phyloP scores from a whole-genome alignment of 2,113 vertebrate genomes.

The Aspidoscelis tigris region DNA sequence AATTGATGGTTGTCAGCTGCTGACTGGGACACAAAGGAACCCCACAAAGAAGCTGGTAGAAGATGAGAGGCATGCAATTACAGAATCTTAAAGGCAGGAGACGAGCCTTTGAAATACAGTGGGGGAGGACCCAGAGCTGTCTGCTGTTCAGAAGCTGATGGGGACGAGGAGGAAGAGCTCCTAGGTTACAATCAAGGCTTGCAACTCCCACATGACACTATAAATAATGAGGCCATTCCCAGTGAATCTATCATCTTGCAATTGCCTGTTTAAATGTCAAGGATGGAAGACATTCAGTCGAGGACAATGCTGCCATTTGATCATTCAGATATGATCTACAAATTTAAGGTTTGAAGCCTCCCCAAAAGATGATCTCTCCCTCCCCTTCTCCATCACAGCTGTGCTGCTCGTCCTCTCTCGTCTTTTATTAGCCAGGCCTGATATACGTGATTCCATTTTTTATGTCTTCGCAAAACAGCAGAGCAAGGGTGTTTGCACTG shows the following conservation, averaged over 20 bases:
- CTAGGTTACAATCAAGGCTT: slow-evolving; percentile 49
- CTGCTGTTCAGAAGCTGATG: slow-evolving; percentile 45
- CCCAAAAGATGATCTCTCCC: slow-evolving; percentile 47
- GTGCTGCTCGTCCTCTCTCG: no score
- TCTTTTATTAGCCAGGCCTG: slow-evolving; percentile 4
- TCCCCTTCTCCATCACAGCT: neutral
- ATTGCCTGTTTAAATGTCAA: slow-evolving; percentile 56
- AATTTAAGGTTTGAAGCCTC: slow-evolving; percentile 66
- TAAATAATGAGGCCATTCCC: slow-evolving; percentile 56
- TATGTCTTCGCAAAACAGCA: slow-evolving; percentile 37
- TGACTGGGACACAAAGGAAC: slow-evolving; percentile 52
- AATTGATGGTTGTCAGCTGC: slow-evolving; percentile 27
- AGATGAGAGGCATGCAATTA: slow-evolving; percentile 63
- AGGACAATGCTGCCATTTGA: slow-evolving; percentile 45
- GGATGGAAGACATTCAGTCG: slow-evolving; percentile 46
- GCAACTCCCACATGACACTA: slow-evolving; percentile 14
- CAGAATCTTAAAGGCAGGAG: slow-evolving; percentile 41
- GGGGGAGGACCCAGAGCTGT: slow-evolving; percentile 43
- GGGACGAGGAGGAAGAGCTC: slow-evolving; percentile 34
- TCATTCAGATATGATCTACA: slow-evolving; percentile 58
- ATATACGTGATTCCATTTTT: slow-evolving; percentile 56
- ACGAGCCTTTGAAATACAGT: slow-evolving; percentile 61
- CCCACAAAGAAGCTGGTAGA: slow-evolving; percentile 35
- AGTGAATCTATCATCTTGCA: slow-evolving; percentile 44
- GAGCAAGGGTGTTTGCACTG: slow-evolving; percentile 42